Conservation (phyloP, 2,888 invertebrate species). For the Brenthis ino region DNA sequence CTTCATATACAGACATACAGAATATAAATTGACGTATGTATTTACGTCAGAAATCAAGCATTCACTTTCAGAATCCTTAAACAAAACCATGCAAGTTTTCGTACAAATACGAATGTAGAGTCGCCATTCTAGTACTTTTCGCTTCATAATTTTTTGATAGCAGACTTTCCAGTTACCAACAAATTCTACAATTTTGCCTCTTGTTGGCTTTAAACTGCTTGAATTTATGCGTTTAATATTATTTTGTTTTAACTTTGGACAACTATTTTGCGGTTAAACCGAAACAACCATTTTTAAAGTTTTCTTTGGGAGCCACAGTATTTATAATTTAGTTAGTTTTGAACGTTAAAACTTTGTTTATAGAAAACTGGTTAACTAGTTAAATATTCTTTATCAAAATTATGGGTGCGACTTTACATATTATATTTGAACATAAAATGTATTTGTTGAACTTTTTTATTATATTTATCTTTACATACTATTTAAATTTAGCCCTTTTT, state of each 20-base stretch:
- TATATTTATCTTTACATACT: too few species aligned
- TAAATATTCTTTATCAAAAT: conserved; percentile 24
- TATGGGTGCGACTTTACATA: conserved; percentile 16
- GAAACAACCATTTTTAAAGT: conserved; percentile 27
- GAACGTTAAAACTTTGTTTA: conserved; percentile 17
- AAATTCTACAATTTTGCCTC: conserved; percentile 11
- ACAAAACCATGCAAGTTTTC: neutral
- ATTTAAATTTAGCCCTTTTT: too few species aligned
- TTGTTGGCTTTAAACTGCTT: conserved; percentile 23
- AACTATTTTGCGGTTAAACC: conserved; percentile 29
- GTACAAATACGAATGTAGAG: neutral
- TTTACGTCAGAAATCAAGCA: too few species aligned
- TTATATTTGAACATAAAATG: neutral
- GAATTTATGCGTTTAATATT: conserved; percentile 28
- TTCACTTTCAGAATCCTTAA: neutral
- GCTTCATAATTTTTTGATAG: conserved; percentile 9
- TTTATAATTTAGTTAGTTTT: conserved; percentile 29
- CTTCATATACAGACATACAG: too few species aligned
- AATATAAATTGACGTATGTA: too few species aligned
- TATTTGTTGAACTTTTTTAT: neutral
- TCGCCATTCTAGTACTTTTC: neutral
- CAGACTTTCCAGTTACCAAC: neutral
- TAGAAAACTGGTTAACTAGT: conserved; percentile 23
- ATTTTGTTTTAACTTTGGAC: conserved; percentile 30
- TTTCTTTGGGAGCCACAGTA: conserved; percentile 21